phyloP scores from a whole-genome alignment of 2,888 invertebrate genomes.

The Mallateleia sp. region DNA sequence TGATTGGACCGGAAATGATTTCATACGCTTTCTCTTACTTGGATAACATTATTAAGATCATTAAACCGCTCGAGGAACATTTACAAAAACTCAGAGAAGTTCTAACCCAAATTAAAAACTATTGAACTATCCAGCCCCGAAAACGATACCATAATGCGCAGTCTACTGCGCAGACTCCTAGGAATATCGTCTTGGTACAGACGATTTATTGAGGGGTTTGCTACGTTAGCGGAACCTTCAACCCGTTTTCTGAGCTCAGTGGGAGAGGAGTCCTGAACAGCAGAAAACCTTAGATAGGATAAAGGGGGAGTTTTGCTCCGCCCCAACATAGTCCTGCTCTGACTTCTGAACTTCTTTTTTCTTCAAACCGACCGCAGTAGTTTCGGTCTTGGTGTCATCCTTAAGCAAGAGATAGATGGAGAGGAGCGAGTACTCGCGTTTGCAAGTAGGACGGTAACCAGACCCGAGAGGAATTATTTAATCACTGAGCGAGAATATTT shows the following conservation, averaged over 20 bases:
- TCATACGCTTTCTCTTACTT: slow-evolving; percentile 65
- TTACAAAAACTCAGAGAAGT: slow-evolving; percentile 38
- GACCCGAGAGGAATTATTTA: slow-evolving; percentile 76
- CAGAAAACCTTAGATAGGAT: not conserved
- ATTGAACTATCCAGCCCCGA: slow-evolving; percentile 33
- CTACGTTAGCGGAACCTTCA: not conserved
- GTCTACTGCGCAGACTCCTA: slow-evolving; percentile 80
- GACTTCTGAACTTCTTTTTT: not conserved
- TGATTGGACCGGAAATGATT: slow-evolving; percentile 61
- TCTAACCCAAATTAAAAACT: not conserved
- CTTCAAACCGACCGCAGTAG: slow-evolving; percentile 16
- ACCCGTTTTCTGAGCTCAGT: not conserved
- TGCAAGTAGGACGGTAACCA: slow-evolving; percentile 72
- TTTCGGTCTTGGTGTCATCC: slow-evolving; percentile 69
- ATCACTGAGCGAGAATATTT: slow-evolving; percentile 81
- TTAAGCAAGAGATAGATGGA: slow-evolving; percentile 74
- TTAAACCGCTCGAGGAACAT: slow-evolving; percentile 64
- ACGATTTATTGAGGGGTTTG: not conserved
- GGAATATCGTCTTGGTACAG: slow-evolving; percentile 62
- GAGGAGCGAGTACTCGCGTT: slow-evolving; percentile 78
- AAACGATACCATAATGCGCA: slow-evolving; percentile 46
- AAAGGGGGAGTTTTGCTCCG: not conserved
- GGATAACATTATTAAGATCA: slow-evolving; percentile 73
- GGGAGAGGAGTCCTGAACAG: slow-evolving; percentile 19
- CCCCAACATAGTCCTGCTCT: not conserved